phyloP scores from a whole-genome alignment of 2,888 invertebrate species.

The Tenthredo distinguenda region DNA sequence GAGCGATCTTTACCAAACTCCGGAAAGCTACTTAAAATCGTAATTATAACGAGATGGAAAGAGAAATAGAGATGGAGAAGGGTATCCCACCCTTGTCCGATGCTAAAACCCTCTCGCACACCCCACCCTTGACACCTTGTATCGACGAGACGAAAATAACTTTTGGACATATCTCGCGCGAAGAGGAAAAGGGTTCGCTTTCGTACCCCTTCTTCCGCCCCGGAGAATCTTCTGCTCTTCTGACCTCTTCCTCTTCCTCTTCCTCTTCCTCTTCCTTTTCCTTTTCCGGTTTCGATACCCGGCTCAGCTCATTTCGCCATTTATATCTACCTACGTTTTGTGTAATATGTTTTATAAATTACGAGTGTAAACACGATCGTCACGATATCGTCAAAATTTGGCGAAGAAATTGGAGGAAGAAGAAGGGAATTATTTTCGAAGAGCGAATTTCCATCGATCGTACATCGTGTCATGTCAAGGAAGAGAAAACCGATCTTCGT shows the following conservation, averaged over 20 bases:
- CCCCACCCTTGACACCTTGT: not conserved
- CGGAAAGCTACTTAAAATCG: not conserved
- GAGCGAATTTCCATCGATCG: not conserved
- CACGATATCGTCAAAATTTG: no score
- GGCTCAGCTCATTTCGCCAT: not conserved
- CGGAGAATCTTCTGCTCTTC: not conserved
- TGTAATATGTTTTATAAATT: not conserved
- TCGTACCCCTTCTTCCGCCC: not conserved
- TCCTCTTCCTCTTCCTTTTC: not conserved
- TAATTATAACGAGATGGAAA: not conserved
- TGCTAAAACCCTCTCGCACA: not conserved
- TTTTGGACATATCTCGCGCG: not conserved
- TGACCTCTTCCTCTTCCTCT: not conserved
- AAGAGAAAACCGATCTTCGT: not conserved
- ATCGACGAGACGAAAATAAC: constrained; percentile 12
- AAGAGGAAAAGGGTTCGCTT: not conserved
- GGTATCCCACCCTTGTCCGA: constrained; percentile 20
- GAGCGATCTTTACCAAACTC: not conserved
- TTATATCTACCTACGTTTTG: not conserved
- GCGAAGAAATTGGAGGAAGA: not conserved
- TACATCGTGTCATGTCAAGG: not conserved
- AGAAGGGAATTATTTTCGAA: not conserved
- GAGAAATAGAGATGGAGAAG: not conserved
- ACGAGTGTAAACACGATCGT: not conserved
- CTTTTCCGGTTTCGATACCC: not conserved